Conservation (phyloP, 2,888 invertebrate genomes). For the Rhodophaea formosa region DNA sequence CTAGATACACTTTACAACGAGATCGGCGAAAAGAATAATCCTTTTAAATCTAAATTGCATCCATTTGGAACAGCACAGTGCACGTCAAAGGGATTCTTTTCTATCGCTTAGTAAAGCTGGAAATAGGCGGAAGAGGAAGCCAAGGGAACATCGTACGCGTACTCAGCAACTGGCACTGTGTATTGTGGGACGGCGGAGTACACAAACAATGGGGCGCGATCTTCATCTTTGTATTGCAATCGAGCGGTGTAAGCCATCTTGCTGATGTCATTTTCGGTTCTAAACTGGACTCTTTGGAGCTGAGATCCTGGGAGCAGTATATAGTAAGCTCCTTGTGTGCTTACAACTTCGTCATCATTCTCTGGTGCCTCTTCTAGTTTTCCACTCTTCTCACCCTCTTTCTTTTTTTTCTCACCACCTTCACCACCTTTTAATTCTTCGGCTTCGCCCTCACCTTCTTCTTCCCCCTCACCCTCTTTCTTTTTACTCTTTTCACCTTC, state of each 20-base stretch:
- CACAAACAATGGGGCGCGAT: conserved; percentile 83
- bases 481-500: conserved; percentile 23
- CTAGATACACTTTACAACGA: conserved; percentile 10
- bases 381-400: conserved; percentile 40
- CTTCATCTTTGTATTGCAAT: conserved; percentile 83
- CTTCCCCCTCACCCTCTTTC: conserved; percentile 15
- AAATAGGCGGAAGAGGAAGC: conserved; percentile 53
- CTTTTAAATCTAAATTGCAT: conserved; percentile 42
- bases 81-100: conserved; percentile 29
- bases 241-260: conserved; percentile 85
- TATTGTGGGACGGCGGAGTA: conserved; percentile 73
- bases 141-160: conserved; percentile 18
- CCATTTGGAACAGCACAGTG: conserved; percentile 26
- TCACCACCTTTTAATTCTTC: conserved; percentile 24
- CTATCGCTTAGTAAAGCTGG: conserved; percentile 43
- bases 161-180: conserved; percentile 28
- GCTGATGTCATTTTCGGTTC: conserved; percentile 70
- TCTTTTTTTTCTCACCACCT: conserved; percentile 31
- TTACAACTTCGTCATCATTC: conserved; percentile 59
- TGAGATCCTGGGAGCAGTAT: conserved; percentile 83
- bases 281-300: conserved; percentile 83
- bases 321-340: conserved; percentile 81
- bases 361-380: conserved; percentile 52
- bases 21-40: conserved; percentile 30
- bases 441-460: conserved; percentile 19